Evolutionary conservation across 2,888 invertebrate genomes (phyloP), one percentile per base, ranked within the genome.

Genomic region (Litoditis marina): DNA sequence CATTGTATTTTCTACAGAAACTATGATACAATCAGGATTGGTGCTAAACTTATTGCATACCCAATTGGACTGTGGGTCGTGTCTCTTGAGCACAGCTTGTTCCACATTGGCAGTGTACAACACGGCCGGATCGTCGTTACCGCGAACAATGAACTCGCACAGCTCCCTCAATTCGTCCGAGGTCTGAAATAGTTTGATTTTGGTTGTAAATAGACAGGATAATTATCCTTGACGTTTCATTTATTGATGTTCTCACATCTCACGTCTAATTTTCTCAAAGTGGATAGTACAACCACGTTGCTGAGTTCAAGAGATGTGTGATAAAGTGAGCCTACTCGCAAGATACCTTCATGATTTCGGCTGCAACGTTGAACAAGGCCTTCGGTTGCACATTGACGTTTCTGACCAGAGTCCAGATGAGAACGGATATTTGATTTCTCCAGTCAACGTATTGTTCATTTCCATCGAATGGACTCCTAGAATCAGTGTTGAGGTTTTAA

Each of bases 61-160:
- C 75, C 77, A 75, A 19, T 68, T 65, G 8, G 66, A 60, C 28
- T 51, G 58, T 1, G 34, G 22, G 11, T 53, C 57, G n/a, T 57
- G 55, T 8, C 73, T 72, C 36, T 75, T 90, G 69, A 94, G 87
- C 47, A 90, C 89, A 39, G 92, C 92, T 67, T 91, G 86, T 85
- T 92, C 92, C 69, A 95, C 86, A n/a, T 90, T 89, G 1, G 93
- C 91, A 7, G 94, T 93, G 85, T 92, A 92, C 66, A 95, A 86
- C 74, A 93, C 88, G 87, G 92, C 88, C 3, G 94, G 92, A 87
- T 95, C 94, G 62, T 88, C 87, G 75, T 90, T 89, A 81, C 92
- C 91, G 64, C 83, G 81, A 79, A 94, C 89, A 69, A 94, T 89
- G 81, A 89, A 89, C 85, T 93, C 92, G 51, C 92, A 92, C 65